Evolutionary conservation across 1,140 invertebrate genomes (phyloP), one percentile per base, ranked within the genome.

Genomic region (Tetragonula clypearis): DNA sequence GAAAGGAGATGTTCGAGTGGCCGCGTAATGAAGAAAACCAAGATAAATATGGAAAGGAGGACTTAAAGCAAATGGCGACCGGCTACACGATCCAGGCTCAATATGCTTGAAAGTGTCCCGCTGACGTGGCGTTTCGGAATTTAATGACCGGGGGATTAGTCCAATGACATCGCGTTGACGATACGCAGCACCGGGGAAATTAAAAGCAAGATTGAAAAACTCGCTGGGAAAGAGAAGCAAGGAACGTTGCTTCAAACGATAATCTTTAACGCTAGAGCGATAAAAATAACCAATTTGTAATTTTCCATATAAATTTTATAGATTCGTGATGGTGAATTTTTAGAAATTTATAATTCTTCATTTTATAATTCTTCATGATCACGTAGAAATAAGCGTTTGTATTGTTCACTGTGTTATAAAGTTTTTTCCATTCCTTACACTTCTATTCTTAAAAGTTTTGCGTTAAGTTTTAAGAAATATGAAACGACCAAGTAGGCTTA

Each of bases 101-200:
- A 94, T 94, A 94, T 94, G 93, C 92, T 93, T 88, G 90, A 92
- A 93, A 93, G 86, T 93, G 92, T 93, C 89, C 82, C 77, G 93
- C 92, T 94, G 92, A 94, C 91, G 92, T 91, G 84, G 93, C 93
- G 85, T 86, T 93, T 92, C 84, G 85, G 82, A 92, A 93, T 93
- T 92, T 86, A 93, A 93, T 86, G 85, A 84, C 78, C 79, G 53
- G 41, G 49, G 87, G 90, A 93, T 93, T 90, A 90, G 77, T 92
- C 86, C 76, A 75, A 79, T 85, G 86, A 87, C 86, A 66, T 72
- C 74, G 74, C 74, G 60, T 82, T 56, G 65, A 56, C 19, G 35
- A 85, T 49, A 62, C 74, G 21, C 15, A 23, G 15, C 19, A 69
- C 71, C 6, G 15, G 15, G 75, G 62, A n/a, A 58, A 56, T 55